Conservation (phyloP, 2,113 vertebrate genomes). For the Oceanodroma tethys region DNA sequence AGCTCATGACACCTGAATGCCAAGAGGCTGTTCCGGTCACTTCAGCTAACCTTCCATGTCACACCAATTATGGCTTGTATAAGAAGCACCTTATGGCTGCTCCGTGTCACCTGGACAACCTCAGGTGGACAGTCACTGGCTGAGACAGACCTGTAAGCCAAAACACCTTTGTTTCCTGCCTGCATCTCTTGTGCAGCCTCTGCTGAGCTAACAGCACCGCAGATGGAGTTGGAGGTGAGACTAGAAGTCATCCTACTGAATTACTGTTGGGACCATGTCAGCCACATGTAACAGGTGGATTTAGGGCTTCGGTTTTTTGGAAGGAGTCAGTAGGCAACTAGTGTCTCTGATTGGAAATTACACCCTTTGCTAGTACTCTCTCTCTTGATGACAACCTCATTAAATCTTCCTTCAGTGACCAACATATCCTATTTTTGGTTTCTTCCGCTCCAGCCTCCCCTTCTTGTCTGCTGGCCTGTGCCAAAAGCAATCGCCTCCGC, state of each 20-base stretch:
- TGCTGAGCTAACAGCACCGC: not conserved
- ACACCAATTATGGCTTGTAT: not conserved
- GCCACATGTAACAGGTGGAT: not conserved
- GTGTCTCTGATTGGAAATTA: not conserved
- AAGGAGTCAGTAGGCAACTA: not conserved
- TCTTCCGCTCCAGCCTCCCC: not conserved
- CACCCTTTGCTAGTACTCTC: not conserved
- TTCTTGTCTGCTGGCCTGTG: not conserved
- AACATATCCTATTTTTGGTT: not conserved
- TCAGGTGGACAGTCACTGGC: not conserved
- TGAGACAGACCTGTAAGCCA: not conserved
- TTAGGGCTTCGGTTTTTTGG: not conserved
- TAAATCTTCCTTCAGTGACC: not conserved
- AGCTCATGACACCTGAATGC: not conserved
- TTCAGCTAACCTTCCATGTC: not conserved
- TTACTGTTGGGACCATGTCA: not conserved
- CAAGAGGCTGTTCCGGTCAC: not conserved
- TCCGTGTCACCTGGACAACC: rapidly evolving
- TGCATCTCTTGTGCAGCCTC: not conserved
- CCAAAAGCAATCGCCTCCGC: not conserved
- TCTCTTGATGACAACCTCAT: not conserved
- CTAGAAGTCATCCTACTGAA: not conserved
- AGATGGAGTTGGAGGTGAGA: not conserved
- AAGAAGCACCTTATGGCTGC: not conserved
- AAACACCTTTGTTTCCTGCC: not conserved